phyloP scores from a whole-genome alignment of 1,140 invertebrate genomes.

The Diabrotica virgifera region DNA sequence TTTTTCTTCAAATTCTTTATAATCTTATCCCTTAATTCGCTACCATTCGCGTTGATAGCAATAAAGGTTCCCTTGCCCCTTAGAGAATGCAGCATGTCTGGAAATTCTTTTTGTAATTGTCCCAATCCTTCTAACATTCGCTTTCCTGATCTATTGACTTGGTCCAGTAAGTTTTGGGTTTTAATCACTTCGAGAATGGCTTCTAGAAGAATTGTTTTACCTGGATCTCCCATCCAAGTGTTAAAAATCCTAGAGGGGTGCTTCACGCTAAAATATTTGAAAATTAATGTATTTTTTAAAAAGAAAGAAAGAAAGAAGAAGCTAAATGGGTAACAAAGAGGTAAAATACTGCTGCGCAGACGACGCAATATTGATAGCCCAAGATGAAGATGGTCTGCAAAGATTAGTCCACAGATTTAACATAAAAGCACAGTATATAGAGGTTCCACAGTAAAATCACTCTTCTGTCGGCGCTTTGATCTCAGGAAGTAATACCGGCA shows the following conservation, averaged over 20 bases:
- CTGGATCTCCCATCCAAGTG: slow-evolving; percentile 99
- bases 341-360: too few species aligned
- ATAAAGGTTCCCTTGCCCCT: slow-evolving; percentile 91
- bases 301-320: too few species aligned
- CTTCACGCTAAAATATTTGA: slow-evolving; percentile 56
- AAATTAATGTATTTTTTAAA: too few species aligned
- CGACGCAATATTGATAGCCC: too few species aligned
- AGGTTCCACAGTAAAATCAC: too few species aligned
- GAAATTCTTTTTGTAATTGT: slow-evolving; percentile 69
- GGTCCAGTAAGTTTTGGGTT: slow-evolving; percentile 75
- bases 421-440: too few species aligned
- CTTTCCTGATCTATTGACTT: slow-evolving; percentile 73
- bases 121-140: slow-evolving; percentile 71
- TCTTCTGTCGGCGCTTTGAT: too few species aligned
- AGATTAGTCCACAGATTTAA: too few species aligned
- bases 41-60: slow-evolving; percentile 71
- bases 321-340: too few species aligned
- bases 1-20: slow-evolving; percentile 72
- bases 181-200: slow-evolving; percentile 82
- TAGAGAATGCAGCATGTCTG: slow-evolving; percentile 70
- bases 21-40: slow-evolving; percentile 73
- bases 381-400: too few species aligned
- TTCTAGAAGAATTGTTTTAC: slow-evolving; percentile 89
- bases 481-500: too few species aligned
- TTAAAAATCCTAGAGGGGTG: slow-evolving; percentile 94